These are phyloP conservation scores for Phorcus lineatus DNA, from an alignment of 2,888 invertebrate genomes.

Conservation along the genomic window DNA sequence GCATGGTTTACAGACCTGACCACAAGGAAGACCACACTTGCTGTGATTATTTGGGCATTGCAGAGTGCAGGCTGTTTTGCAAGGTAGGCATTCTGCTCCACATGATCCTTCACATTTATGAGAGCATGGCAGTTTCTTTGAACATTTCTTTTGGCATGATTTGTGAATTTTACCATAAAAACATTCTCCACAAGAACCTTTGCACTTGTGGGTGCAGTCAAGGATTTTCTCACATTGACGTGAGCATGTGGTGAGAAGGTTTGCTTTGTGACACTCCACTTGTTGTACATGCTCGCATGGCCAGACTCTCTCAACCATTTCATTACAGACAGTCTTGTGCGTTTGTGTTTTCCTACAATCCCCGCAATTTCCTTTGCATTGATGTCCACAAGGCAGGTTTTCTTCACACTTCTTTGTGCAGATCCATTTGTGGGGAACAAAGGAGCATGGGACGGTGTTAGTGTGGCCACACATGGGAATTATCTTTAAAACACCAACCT, in stretches of 20 bases:
- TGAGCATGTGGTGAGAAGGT: slow-evolving; percentile 53
- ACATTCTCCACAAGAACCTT: slow-evolving; percentile 77
- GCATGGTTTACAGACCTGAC: slow-evolving; percentile 71
- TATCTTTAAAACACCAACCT: slow-evolving; percentile 42
- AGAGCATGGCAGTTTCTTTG: slow-evolving; percentile 77
- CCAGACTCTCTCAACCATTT: not conserved
- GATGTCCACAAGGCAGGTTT: slow-evolving; percentile 60
- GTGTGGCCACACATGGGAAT: slow-evolving; percentile 65
- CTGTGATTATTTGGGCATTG: slow-evolving; percentile 59
- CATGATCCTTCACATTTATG: slow-evolving; percentile 69
- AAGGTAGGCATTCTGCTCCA: slow-evolving; percentile 65
- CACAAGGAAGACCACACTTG: slow-evolving; percentile 61
- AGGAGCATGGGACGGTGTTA: slow-evolving; percentile 58
- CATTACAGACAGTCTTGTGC: not conserved
- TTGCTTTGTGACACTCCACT: slow-evolving; percentile 54
- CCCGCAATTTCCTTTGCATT: not conserved
- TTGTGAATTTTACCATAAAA: slow-evolving; percentile 80
- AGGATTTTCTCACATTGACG: slow-evolving; percentile 36
- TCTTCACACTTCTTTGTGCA: slow-evolving; percentile 50
- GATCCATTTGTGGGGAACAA: slow-evolving; percentile 39
- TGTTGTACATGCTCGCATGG: slow-evolving; percentile 25
- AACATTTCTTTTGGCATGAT: slow-evolving; percentile 72
- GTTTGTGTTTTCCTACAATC: not conserved
- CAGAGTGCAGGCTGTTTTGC: slow-evolving; percentile 73
- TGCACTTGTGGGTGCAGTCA: slow-evolving; percentile 62